Conservation (phyloP, 2,888 invertebrate genomes). For the Phorcus lineatus region DNA sequence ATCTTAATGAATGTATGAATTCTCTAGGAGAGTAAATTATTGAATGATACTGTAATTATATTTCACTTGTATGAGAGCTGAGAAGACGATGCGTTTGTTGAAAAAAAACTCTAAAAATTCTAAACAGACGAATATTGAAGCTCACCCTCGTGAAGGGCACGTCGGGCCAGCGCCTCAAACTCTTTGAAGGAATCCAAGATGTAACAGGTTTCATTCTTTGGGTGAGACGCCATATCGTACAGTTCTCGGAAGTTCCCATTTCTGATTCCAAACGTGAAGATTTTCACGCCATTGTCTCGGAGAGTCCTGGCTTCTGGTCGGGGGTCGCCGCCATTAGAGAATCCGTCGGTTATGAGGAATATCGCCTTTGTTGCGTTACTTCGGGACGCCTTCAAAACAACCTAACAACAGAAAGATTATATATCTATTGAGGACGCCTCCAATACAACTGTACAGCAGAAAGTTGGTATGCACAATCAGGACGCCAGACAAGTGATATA, state of each 20-base stretch:
- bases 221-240: constrained; percentile 81
- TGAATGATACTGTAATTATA: too few species aligned
- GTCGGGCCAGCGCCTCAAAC: constrained; percentile 82
- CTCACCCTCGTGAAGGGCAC: constrained; percentile 82
- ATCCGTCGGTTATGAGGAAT: constrained; percentile 84
- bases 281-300: constrained; percentile 75
- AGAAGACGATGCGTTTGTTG: too few species aligned
- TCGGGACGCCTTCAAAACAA: constrained; percentile 68
- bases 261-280: constrained; percentile 80
- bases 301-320: constrained; percentile 80
- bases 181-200: constrained; percentile 83
- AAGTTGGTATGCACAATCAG: too few species aligned
- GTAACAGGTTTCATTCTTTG: constrained; percentile 81
- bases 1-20: too few species aligned
- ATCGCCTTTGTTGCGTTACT: constrained; percentile 79
- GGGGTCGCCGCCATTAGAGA: constrained; percentile 84
- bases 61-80: too few species aligned
- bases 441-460: too few species aligned
- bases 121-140: too few species aligned
- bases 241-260: constrained; percentile 81
- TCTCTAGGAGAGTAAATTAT: too few species aligned
- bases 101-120: too few species aligned
- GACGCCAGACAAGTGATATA: too few species aligned
- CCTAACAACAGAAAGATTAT: constrained; percentile 47
- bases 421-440: too few species aligned